Evolutionary conservation across 2,888 invertebrate species (phyloP).

Genomic region (Drosophila phalerata): DNA sequence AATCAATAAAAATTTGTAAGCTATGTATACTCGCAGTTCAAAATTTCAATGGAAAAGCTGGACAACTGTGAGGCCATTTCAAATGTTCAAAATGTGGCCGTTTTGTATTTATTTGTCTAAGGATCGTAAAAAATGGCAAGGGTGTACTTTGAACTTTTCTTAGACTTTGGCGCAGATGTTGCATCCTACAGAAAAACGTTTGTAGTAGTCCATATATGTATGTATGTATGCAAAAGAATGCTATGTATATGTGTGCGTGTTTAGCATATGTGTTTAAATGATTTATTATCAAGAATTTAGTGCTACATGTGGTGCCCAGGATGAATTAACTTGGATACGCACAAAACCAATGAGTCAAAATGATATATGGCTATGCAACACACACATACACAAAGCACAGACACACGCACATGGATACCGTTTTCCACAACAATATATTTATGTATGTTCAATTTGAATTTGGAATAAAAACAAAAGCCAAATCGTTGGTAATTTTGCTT

Average conservation of each 20-base stretch:
- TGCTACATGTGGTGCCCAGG: slow-evolving; percentile 42
- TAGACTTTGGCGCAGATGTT: neutral
- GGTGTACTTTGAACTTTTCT: slow-evolving; percentile 38
- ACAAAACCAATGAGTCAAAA: slow-evolving; percentile 27
- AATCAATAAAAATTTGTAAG: neutral
- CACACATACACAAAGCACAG: slow-evolving; percentile 11
- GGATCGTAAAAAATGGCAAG: slow-evolving; percentile 31
- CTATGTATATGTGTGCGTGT: neutral
- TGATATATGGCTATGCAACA: slow-evolving; percentile 34
- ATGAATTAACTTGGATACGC: slow-evolving; percentile 19
- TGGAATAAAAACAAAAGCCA: slow-evolving; percentile 20
- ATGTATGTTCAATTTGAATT: slow-evolving; percentile 28
- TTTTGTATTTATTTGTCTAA: slow-evolving; percentile 37
- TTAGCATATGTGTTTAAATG: slow-evolving; percentile 38
- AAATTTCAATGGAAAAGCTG: slow-evolving; percentile 4
- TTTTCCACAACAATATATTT: slow-evolving; percentile 12
- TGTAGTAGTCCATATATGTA: neutral
- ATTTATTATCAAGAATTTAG: slow-evolving; percentile 49
- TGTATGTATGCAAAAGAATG: neutral
- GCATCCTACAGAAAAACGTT: neutral
- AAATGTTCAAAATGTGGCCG: slow-evolving; percentile 20
- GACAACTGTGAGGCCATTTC: neutral
- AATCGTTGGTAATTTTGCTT: slow-evolving; percentile 7
- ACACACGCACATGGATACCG: slow-evolving; percentile 12
- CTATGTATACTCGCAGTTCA: slow-evolving; percentile 2